These are phyloP conservation scores for Knipowitschia caucasica DNA, from an alignment of 2,797 vertebrate species.

Conservation along the genomic window DNA sequence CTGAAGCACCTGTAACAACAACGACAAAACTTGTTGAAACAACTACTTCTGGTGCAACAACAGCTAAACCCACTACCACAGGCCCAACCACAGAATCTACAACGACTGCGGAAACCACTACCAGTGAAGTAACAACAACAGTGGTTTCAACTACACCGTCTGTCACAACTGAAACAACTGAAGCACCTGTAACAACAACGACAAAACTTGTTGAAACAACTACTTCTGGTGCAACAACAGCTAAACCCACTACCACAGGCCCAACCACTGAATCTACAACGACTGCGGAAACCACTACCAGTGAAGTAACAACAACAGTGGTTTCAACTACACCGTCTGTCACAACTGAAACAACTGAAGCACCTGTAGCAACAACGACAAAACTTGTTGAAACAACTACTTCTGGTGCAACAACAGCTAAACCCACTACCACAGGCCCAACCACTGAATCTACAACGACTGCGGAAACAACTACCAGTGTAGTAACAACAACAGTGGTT, in stretches of 20 bases:
- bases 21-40: background rate
- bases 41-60: background rate
- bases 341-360: background rate
- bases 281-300: background rate
- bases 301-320: background rate
- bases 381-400: background rate
- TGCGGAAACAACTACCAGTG: background rate
- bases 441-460: constrained; percentile 12
- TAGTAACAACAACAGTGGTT: background rate
- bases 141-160: background rate
- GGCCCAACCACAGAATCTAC: background rate
- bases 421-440: constrained; percentile 3
- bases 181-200: background rate
- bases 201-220: constrained; percentile 10
- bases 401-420: background rate
- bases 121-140: background rate
- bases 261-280: constrained; percentile 1
- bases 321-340: constrained; percentile 3
- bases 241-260: background rate
- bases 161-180: constrained; percentile 6
- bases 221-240: background rate
- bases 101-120: background rate
- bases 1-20: background rate
- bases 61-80: background rate
- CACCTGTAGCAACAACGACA: background rate